These are phyloP conservation scores for Nipponia nippon DNA, from an alignment of 2,113 vertebrate species.

Conservation along the genomic window DNA sequence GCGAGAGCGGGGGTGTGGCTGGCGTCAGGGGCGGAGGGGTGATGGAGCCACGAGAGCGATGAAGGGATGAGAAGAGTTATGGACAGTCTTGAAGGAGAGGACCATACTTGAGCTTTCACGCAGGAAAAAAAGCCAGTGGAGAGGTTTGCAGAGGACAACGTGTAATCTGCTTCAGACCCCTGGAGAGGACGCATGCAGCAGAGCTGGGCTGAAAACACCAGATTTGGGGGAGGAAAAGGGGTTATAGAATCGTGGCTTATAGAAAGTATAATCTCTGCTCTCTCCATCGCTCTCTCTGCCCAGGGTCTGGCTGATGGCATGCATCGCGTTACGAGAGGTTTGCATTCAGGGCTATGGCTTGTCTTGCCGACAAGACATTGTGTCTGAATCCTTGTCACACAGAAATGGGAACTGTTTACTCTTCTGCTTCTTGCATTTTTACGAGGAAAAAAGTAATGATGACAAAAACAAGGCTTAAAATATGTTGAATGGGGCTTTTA, in stretches of 20 bases:
- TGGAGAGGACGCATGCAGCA: background rate
- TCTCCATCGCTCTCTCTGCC: accelerated
- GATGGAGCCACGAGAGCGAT: accelerated
- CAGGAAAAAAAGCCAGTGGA: background rate
- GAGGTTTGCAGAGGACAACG: accelerated
- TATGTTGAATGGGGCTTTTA: background rate
- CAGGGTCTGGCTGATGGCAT: accelerated
- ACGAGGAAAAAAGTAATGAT: background rate
- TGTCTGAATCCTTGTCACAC: background rate
- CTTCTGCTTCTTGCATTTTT: background rate
- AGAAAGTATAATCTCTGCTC: background rate
- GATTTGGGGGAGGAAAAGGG: background rate
- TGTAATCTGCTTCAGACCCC: background rate
- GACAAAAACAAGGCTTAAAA: slow-evolving; percentile 8
- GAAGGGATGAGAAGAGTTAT: background rate
- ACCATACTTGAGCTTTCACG: background rate
- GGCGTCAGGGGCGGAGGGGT: accelerated
- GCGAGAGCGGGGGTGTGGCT: accelerated
- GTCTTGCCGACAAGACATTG: background rate
- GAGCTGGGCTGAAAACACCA: background rate
- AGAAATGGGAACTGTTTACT: background rate
- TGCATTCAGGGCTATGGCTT: background rate
- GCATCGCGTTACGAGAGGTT: accelerated
- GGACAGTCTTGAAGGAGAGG: background rate
- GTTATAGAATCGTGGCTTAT: background rate